Evolutionary conservation across 2,797 vertebrate species (phyloP), one percentile per base, ranked within the genome.

Genomic region (Scolopax bukidnonensis): DNA sequence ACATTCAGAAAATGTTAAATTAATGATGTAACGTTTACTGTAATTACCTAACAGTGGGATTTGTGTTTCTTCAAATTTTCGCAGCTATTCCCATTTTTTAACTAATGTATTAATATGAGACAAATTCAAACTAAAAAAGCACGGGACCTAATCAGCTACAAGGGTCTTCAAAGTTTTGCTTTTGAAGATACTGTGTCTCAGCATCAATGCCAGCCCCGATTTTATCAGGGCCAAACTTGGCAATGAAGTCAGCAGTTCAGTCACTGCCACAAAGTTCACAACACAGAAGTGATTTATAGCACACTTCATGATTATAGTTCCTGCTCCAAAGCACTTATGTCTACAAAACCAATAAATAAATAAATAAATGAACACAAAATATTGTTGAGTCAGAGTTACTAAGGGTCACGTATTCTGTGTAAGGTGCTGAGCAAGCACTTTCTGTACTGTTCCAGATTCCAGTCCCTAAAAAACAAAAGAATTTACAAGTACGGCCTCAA

Each of bases 401-500:
- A 90, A 75, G 53, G n/a, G 38, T 74, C 71, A 77, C 4, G 16
- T 27, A 57, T 40, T 71, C 67, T 69, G 47, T 63, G 36, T 21
- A 85, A 87, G 92, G 60, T 83, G 84, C 84, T 83, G 71, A 93
- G 67, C 64, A 78, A 71, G 61, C 51, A 76, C 25, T 48, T 95
- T 75, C 82, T 82, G 30, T 47, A 51, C 28, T 65, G 54, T 19
- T 87, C 64, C n/a, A 83, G 40, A 93, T 69, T 69, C 40, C 41
- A 80, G 61, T 11, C 6, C 9, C 36, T 32, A 25, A 61, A 80
- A 78, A 56, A 27, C 30, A 43, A 18, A 41, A 11, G 7, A n/a
- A 4, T 63, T 77, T 27, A 71, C 15, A 81, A 75, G 60, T 7
- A 71, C 54, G 30, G 41, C 65, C 54, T 74, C 9, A 73, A 81